These are phyloP conservation scores for Apeira syringaria DNA, from an alignment of 2,888 invertebrate genomes.

Conservation along the genomic window DNA sequence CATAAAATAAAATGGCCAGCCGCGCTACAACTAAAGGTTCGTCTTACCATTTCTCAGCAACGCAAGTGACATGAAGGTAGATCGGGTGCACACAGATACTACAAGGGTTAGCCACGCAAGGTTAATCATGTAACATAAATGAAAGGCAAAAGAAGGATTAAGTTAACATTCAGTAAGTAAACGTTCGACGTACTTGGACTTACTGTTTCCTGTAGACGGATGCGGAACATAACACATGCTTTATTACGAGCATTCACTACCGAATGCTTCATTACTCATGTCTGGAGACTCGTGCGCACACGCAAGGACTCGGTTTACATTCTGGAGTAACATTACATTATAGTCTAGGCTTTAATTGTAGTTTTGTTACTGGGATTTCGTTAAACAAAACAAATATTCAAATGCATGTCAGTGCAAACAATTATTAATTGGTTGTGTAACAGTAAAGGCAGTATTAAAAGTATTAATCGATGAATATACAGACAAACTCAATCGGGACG, in stretches of 20 bases:
- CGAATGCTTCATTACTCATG: conserved; percentile 49
- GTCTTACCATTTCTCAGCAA: conserved; percentile 55
- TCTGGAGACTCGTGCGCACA: conserved; percentile 55
- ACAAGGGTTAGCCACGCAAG: conserved; percentile 77
- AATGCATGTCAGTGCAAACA: conserved; percentile 3
- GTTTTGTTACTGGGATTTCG: conserved; percentile 1
- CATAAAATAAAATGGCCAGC: conserved; percentile 45
- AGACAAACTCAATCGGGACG: too few species aligned
- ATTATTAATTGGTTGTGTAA: too few species aligned
- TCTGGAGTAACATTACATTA: conserved; percentile 4
- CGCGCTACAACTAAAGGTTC: conserved; percentile 31
- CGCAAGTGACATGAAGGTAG: conserved; percentile 40
- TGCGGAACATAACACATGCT: conserved; percentile 83
- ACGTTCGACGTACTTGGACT: conserved; percentile 84
- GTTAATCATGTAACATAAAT: conserved; percentile 66
- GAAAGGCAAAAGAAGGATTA: conserved; percentile 64
- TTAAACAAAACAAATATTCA: not conserved
- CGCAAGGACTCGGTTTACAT: conserved; percentile 59
- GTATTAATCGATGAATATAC: too few species aligned
- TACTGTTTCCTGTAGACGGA: conserved; percentile 90
- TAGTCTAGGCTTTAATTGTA: not conserved
- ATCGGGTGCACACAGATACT: conserved; percentile 61
- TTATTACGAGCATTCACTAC: conserved; percentile 70
- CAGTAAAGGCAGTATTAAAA: too few species aligned
- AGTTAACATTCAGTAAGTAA: conserved; percentile 54